These are phyloP conservation scores for Philopedon plagiatum DNA, from an alignment of 2,888 invertebrate genomes.

Conservation along the genomic window DNA sequence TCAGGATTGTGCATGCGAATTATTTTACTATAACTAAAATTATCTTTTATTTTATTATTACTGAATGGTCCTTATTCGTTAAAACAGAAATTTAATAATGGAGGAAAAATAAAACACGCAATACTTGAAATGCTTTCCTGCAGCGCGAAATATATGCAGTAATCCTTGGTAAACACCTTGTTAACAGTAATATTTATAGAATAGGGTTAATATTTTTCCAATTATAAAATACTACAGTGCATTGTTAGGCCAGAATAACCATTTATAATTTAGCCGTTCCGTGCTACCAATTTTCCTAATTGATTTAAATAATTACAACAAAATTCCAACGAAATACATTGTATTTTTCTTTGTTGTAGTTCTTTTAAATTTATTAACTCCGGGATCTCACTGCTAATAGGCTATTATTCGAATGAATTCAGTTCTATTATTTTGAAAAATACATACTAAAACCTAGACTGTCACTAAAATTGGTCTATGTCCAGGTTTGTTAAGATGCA, in stretches of 20 bases:
- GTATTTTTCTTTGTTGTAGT: too few species aligned
- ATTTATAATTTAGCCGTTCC: background rate
- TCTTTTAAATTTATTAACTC: too few species aligned
- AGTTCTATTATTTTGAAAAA: too few species aligned
- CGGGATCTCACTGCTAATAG: too few species aligned
- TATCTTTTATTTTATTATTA: too few species aligned
- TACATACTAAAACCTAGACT: too few species aligned
- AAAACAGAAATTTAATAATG: background rate
- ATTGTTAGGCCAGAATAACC: background rate
- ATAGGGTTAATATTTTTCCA: conserved; percentile 23
- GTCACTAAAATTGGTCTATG: too few species aligned
- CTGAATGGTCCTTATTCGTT: background rate
- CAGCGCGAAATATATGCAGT: conserved; percentile 12
- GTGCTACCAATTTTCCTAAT: background rate
- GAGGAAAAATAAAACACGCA: background rate
- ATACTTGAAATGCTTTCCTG: conserved; percentile 10
- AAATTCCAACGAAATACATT: background rate
- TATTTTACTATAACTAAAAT: too few species aligned
- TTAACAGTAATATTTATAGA: conserved; percentile 26
- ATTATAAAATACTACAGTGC: conserved; percentile 18
- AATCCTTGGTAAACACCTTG: conserved; percentile 13
- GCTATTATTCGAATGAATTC: too few species aligned
- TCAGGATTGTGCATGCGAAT: too few species aligned
- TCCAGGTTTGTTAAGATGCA: too few species aligned
- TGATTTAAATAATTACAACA: background rate